Percentiles rank a stretch among this genome's conserved stretches.
These are phyloP conservation scores for Plecturocebus donacophilus DNA, from an alignment of 2,113 vertebrate genomes.

Conservation along the genomic window DNA sequence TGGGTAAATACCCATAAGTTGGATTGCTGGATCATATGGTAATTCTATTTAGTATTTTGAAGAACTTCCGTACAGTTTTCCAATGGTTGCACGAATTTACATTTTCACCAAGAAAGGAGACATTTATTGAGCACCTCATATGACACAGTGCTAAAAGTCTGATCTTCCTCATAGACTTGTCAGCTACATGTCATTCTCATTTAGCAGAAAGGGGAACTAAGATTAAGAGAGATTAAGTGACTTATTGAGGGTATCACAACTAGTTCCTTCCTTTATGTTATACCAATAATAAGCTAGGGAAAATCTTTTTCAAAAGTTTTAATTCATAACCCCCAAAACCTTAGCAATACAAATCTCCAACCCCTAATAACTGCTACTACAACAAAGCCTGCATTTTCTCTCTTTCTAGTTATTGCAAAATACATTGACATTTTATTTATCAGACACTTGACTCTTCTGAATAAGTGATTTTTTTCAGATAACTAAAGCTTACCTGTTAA, in stretches of 20 bases:
- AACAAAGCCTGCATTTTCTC: neutral
- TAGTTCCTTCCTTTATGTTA: neutral
- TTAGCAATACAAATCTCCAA: neutral
- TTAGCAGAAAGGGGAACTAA: slow-evolving; percentile 37
- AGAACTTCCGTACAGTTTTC: neutral
- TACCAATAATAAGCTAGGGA: neutral
- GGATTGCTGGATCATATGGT: neutral
- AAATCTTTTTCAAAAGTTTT: neutral
- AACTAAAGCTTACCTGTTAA: slow-evolving; percentile 49
- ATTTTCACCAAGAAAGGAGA: neutral
- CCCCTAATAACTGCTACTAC: neutral
- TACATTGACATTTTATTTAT: slow-evolving; percentile 60
- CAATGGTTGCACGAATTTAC: neutral
- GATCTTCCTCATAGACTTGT: neutral
- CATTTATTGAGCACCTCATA: neutral
- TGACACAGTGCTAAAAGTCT: neutral
- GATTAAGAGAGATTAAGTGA: neutral
- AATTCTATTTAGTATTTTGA: too few relatives aligned
- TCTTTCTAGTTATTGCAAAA: slow-evolving; percentile 38
- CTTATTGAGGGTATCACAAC: neutral
- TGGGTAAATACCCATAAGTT: neutral
- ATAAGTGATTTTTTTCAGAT: slow-evolving; percentile 45
- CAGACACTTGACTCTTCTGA: slow-evolving; percentile 3
- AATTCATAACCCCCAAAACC: neutral
- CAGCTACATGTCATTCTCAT: neutral